These are phyloP conservation scores for Chaetops frenatus DNA, from an alignment of 2,113 vertebrate genomes.

Conservation along the genomic window DNA sequence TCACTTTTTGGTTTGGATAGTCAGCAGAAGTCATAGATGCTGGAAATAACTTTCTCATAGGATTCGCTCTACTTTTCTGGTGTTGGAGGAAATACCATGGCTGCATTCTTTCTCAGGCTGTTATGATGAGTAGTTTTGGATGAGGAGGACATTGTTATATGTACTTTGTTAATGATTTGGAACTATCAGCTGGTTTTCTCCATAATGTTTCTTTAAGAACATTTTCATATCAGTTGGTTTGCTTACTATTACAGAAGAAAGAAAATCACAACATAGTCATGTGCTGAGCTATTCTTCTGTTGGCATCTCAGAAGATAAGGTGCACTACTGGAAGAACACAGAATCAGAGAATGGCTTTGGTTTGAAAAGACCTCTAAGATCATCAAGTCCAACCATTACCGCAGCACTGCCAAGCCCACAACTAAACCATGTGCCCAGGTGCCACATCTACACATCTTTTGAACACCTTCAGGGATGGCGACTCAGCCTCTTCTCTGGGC, in stretches of 20 bases:
- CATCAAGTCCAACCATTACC: neutral
- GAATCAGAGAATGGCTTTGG: neutral
- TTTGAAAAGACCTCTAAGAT: neutral
- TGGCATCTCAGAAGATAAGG: neutral
- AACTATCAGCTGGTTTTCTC: neutral
- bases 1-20: neutral
- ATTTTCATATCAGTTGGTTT: neutral
- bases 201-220: neutral
- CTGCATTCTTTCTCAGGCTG: neutral
- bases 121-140: neutral
- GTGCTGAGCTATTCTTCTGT: neutral
- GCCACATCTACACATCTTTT: neutral
- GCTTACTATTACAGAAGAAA: neutral
- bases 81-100: neutral
- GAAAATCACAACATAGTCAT: neutral
- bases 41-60: neutral
- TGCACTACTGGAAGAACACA: neutral
- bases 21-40: neutral
- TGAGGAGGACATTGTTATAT: neutral
- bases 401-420: neutral
- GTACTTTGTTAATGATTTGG: slow-evolving; percentile 11
- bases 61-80: neutral
- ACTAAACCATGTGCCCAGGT: neutral
- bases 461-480: neutral
- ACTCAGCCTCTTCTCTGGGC: neutral